Conservation (phyloP, 2,113 vertebrate species). For the Gracilinanus agilis region DNA sequence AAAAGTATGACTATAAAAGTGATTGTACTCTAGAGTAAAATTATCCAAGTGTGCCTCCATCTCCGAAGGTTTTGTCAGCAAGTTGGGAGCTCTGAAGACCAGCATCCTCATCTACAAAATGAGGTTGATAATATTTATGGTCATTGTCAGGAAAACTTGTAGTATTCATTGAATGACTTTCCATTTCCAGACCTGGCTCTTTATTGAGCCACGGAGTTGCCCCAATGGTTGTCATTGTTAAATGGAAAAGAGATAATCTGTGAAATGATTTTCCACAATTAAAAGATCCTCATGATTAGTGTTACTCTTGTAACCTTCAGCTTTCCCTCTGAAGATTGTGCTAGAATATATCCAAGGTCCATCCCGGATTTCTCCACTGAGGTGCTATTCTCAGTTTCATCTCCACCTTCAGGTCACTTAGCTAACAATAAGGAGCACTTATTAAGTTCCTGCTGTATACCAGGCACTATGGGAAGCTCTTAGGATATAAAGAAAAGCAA, state of each 20-base stretch:
- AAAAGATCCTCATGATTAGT: not conserved
- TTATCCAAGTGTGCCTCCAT: no score
- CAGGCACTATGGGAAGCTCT: not conserved
- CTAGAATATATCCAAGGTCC: not conserved
- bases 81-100: not conserved
- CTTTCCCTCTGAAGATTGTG: not conserved
- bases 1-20: no score
- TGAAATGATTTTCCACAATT: not conserved
- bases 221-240: not conserved
- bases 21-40: no score
- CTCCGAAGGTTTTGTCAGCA: no score
- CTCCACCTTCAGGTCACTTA: not conserved
- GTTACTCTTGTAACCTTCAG: not conserved
- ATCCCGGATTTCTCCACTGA: not conserved
- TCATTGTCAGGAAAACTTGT: not conserved
- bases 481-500: not conserved
- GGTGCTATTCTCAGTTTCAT: not conserved
- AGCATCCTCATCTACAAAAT: not conserved
- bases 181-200: no score
- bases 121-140: not conserved
- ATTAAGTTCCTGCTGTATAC: not conserved
- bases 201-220: no score
- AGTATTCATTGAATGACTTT: no score
- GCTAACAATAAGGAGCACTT: not conserved
- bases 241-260: not conserved